A percentile compares a stretch with the other conserved stretches of the same genome.
Evolutionary conservation across 2,888 invertebrate genomes (phyloP).

Genomic region (Protodeltote pygarga): DNA sequence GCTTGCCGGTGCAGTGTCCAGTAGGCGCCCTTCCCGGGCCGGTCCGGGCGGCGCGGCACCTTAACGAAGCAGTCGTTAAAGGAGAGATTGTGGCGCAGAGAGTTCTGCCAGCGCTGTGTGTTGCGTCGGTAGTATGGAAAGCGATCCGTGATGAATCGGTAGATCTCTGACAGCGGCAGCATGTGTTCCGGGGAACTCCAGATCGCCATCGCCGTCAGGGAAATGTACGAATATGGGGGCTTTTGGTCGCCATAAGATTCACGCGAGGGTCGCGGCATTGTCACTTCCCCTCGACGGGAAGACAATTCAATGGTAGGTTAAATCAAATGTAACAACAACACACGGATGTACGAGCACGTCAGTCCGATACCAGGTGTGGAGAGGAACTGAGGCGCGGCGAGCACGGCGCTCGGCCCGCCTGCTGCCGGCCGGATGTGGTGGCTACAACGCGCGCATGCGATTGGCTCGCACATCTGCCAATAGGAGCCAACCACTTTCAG

Average conservation of each 20-base stretch:
- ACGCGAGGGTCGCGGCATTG: conserved; percentile 98
- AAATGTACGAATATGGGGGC: conserved; percentile 99
- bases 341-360: conserved; percentile 73
- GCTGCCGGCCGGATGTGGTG: conserved; percentile 55
- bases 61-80: conserved; percentile 99
- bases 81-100: conserved; percentile 95
- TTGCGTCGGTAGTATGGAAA: conserved; percentile 96
- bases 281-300: conserved; percentile 64
- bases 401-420: conserved; percentile 56
- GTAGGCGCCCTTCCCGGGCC: conserved; percentile 94
- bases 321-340: conserved; percentile 55
- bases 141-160: conserved; percentile 95
- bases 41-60: conserved; percentile 92
- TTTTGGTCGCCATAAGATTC: conserved; percentile 99
- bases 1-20: conserved; percentile 95
- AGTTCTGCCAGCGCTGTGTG: conserved; percentile 95
- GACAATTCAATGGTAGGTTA: conserved; percentile 44
- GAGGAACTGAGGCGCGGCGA: conserved; percentile 82
- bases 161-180: conserved; percentile 89
- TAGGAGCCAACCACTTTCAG: conserved; percentile 66
- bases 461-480: conserved; percentile 72
- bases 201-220: conserved; percentile 99
- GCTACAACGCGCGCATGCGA: conserved; percentile 51
- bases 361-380: conserved; percentile 76
- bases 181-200: conserved; percentile 99